Evolutionary conservation across 2,113 vertebrate species (phyloP), one percentile per base, ranked within the genome.

Genomic region (Aptenodytes forsteri): DNA sequence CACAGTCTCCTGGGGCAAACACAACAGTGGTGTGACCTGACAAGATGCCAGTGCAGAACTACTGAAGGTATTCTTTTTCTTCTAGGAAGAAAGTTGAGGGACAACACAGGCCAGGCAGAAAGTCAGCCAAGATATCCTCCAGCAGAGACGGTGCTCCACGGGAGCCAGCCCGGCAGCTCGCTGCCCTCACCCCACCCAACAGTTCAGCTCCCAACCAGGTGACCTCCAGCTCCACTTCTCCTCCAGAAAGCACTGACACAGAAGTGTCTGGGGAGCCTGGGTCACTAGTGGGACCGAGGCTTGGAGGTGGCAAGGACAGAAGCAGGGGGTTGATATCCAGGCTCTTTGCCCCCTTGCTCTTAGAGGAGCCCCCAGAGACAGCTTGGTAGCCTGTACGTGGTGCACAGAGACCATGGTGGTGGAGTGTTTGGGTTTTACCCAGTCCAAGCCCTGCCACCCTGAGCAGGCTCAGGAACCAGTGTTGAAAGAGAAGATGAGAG

Each of bases 121-220:
- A 29, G 52, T 25, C 75, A 77, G 47, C 49, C 59, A 54, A 22
- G 22, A 49, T 12, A 12, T 20, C 42, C 70, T 75, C 32, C 49
- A 52, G 36, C 52, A 93, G 17, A n/a, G n/a, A 29, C 0, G 2
- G 17, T 34, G 36, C 21, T 61, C 40, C 47, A 22, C 0, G 1
- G 49, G 20, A 67, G 36, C 36, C 40, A 77, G 46, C 50, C 49
- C 1, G 0, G 30, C 4, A 18, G 58, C 30, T 67, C 12, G 3
- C 49, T 42, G 36, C 23, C 20, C 36, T 80, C 64, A 44, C 10
- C 36, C 22, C 81, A 77, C 20, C 29, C 3, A 1, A 19, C 13
- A 62, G 40, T 40, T 83, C 54, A 65, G 49, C 49, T 90, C 38
- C 71, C 83, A 12, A 0, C 1, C 21, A 8, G 44, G 9, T 2